These are phyloP conservation scores for Hemicentrotus pulcherrimus DNA, from an alignment of 35 echinoderm and acorn worm species.

Conservation along the genomic window DNA sequence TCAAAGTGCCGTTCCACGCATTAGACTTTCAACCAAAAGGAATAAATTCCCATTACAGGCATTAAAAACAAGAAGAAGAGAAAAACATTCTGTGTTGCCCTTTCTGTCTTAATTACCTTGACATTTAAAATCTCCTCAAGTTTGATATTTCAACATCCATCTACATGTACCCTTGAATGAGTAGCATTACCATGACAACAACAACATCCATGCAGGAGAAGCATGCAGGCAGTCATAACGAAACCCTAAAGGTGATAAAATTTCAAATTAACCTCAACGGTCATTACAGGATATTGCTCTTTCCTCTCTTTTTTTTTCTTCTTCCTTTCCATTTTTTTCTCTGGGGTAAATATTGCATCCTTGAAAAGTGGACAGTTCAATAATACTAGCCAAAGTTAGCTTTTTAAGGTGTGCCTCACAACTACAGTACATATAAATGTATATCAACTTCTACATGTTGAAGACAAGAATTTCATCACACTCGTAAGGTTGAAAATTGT, in stretches of 20 bases:
- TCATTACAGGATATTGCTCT: conserved; percentile 18
- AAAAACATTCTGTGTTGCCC: not conserved
- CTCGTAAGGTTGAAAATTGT: too few relatives aligned
- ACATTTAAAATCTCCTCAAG: not conserved
- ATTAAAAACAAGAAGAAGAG: not conserved
- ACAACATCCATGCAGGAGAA: not conserved
- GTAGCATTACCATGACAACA: not conserved
- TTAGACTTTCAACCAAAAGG: not conserved
- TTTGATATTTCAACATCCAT: conserved; percentile 5
- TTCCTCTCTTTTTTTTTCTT: not conserved
- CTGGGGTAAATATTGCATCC: not conserved
- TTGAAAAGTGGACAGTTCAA: not conserved
- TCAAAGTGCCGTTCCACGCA: not conserved
- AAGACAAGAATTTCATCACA: not conserved
- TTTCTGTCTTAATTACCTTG: not conserved
- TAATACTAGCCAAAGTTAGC: not conserved
- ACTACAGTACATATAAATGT: too few relatives aligned
- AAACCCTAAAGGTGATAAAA: not conserved
- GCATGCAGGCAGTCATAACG: not conserved
- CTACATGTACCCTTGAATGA: not conserved
- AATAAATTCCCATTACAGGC: not conserved
- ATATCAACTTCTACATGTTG: not conserved
- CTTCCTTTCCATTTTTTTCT: not conserved
- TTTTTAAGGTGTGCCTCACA: not conserved
- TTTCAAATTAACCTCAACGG: conserved; percentile 12